Conservation (phyloP, 2,888 invertebrate species). For the Amaurobius ferox region DNA sequence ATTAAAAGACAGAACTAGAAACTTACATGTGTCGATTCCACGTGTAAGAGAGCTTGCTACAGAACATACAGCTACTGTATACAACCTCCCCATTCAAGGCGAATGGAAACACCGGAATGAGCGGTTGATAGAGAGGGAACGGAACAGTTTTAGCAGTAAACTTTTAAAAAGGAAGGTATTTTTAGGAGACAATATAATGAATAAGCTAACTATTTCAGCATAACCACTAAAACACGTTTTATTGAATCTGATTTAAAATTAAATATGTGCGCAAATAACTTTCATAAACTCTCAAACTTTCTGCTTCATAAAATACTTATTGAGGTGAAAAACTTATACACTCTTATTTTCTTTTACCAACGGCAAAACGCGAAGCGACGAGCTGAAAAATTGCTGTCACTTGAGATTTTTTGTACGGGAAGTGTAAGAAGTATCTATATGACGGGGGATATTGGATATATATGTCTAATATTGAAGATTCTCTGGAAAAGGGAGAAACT, state of each 20-base stretch:
- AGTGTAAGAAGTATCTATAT: background rate
- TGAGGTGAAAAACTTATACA: background rate
- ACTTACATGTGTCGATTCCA: too few relatives aligned
- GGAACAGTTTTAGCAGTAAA: too few relatives aligned
- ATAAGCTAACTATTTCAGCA: too few relatives aligned
- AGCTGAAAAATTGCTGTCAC: conserved; percentile 6
- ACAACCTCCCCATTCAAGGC: too few relatives aligned
- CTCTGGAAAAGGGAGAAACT: background rate
- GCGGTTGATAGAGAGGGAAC: too few relatives aligned
- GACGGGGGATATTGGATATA: background rate
- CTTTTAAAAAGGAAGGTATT: too few relatives aligned
- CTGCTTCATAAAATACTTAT: background rate
- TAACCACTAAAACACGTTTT: too few relatives aligned
- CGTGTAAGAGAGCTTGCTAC: too few relatives aligned
- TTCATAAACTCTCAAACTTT: background rate
- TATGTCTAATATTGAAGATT: background rate
- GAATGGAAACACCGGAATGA: too few relatives aligned
- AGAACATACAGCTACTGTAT: too few relatives aligned
- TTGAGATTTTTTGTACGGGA: background rate
- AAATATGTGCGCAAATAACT: background rate
- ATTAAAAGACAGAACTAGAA: too few relatives aligned
- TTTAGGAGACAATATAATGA: too few relatives aligned
- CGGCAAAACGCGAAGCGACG: background rate
- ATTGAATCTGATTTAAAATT: background rate
- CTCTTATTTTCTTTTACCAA: background rate